phyloP scores from a whole-genome alignment of 2,888 invertebrate species.

The Dorcus parallelipipedus region DNA sequence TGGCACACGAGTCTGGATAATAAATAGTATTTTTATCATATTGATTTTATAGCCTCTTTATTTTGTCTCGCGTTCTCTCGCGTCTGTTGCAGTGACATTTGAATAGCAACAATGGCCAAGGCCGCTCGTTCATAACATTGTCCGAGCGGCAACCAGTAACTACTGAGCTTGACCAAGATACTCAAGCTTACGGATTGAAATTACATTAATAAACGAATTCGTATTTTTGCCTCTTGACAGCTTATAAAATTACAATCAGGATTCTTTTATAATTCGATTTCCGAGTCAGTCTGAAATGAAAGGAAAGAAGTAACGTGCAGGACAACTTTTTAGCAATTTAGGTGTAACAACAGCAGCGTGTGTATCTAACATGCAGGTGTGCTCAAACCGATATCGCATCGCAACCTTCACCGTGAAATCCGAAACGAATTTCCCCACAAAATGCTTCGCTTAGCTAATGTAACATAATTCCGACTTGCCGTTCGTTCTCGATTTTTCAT shows the following conservation, averaged over 20 bases:
- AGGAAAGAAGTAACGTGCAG: neutral
- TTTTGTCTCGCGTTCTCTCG: constrained; percentile 37
- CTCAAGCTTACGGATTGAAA: neutral
- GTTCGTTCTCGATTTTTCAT: constrained; percentile 4
- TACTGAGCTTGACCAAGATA: constrained; percentile 16
- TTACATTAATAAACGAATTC: too few relatives aligned
- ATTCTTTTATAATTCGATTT: too few relatives aligned
- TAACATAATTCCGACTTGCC: constrained; percentile 10
- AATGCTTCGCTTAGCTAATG: constrained; percentile 12
- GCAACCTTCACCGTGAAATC: constrained; percentile 16
- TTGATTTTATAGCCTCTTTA: constrained; percentile 43
- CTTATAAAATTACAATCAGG: too few relatives aligned
- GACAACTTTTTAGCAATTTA: neutral
- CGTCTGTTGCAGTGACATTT: constrained; percentile 39
- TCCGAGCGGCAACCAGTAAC: constrained; percentile 15
- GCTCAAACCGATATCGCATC: constrained; percentile 12
- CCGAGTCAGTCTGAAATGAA: too few relatives aligned
- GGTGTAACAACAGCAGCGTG: neutral
- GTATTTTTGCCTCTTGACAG: too few relatives aligned
- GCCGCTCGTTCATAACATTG: constrained; percentile 35
- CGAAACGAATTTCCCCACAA: constrained; percentile 15
- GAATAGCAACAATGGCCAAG: constrained; percentile 44
- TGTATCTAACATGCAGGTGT: constrained; percentile 3
- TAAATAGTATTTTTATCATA: constrained; percentile 44
- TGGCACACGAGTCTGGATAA: constrained; percentile 36